Conservation (phyloP, 2,113 vertebrate species). For the Meriones unguiculatus region DNA sequence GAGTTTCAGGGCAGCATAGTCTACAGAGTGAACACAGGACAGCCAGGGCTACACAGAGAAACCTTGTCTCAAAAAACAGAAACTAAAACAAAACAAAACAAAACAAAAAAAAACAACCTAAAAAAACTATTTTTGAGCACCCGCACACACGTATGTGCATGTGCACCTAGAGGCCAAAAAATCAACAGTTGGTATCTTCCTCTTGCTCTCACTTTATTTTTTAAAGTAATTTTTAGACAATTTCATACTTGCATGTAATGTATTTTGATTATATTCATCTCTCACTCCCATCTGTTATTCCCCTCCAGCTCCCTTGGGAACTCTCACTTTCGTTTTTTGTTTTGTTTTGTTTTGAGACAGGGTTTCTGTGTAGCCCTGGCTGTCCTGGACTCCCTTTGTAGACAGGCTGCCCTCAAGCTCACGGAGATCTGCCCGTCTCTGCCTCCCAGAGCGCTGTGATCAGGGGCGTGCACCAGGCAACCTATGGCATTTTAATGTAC, state of each 20-base stretch:
- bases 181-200: not conserved
- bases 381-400: too few relatives aligned
- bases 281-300: not conserved
- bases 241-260: not conserved
- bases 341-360: too few relatives aligned
- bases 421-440: too few relatives aligned
- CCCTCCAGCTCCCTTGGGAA: not conserved
- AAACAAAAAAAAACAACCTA: not conserved
- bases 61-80: too few relatives aligned
- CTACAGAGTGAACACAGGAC: too few relatives aligned
- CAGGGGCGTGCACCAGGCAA: too few relatives aligned
- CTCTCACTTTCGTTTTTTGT: not conserved
- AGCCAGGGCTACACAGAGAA: too few relatives aligned
- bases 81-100: not conserved
- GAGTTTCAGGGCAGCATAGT: too few relatives aligned
- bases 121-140: not conserved
- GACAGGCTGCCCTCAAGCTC: too few relatives aligned
- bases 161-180: not conserved
- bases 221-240: not conserved
- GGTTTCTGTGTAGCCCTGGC: too few relatives aligned
- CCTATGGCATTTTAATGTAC: not conserved
- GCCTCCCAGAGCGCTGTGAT: too few relatives aligned
- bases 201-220: not conserved
- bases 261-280: not conserved
- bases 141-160: not conserved